Percentiles rank a stretch among this genome's conserved stretches.
Conservation (phyloP, 2,888 invertebrate genomes). For the Pollenia griseotomentosa region DNA sequence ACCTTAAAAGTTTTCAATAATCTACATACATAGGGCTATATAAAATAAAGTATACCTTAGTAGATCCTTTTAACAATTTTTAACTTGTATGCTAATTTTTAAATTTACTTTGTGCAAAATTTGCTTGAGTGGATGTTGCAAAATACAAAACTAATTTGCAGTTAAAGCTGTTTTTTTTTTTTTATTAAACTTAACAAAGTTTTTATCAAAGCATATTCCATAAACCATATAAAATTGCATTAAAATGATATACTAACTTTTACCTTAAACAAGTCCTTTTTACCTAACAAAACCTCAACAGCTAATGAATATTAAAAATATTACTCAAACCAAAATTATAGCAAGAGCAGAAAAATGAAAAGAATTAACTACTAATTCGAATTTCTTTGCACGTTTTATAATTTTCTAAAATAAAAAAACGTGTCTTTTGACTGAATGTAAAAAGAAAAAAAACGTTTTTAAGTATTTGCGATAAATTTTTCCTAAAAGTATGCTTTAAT, state of each 20-base stretch:
- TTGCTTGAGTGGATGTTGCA: neutral
- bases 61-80: neutral
- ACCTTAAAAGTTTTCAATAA: too few relatives aligned
- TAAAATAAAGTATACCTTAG: too few relatives aligned
- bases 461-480: neutral
- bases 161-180: neutral
- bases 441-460: neutral
- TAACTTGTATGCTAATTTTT: neutral
- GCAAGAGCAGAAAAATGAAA: neutral
- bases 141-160: neutral
- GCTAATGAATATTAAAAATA: slow-evolving; percentile 15
- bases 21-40: too few relatives aligned
- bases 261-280: neutral
- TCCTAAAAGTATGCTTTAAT: slow-evolving; percentile 10
- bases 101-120: neutral
- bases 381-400: slow-evolving; percentile 47
- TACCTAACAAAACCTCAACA: neutral
- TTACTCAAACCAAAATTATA: neutral
- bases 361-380: slow-evolving; percentile 1
- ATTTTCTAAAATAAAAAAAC: too few relatives aligned
- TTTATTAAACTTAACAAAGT: too few relatives aligned
- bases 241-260: slow-evolving; percentile 21
- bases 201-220: neutral
- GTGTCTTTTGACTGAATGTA: too few relatives aligned
- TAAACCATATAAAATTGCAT: neutral